Evolutionary conservation across 2,888 invertebrate species (phyloP).

Genomic region (Blomia tropicalis): DNA sequence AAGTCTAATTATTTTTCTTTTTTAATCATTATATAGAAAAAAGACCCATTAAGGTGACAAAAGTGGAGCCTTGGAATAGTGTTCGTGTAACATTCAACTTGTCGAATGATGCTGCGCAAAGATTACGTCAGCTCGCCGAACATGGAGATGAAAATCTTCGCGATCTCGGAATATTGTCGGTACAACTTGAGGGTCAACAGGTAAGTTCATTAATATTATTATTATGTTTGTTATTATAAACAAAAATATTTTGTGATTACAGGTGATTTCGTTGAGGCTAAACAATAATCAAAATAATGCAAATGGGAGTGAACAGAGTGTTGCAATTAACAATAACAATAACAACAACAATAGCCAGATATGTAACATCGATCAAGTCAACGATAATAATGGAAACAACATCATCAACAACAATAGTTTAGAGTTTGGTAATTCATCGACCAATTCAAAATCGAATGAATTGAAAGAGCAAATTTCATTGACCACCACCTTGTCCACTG

Average conservation of each 20-base stretch:
- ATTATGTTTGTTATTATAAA: neutral
- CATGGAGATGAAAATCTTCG: conserved; percentile 73
- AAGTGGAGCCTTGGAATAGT: conserved; percentile 94
- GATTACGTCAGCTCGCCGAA: conserved; percentile 74
- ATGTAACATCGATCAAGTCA: conserved; percentile 2
- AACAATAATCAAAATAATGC: neutral
- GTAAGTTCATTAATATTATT: conserved; percentile 30
- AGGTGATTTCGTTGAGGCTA: neutral
- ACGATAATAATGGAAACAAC: neutral
- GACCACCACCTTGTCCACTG: too few species aligned
- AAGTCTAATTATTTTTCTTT: conserved; percentile 9
- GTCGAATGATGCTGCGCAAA: conserved; percentile 82
- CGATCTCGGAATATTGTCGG: conserved; percentile 80
- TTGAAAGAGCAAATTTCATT: too few species aligned
- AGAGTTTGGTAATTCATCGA: too few species aligned
- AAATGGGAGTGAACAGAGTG: too few species aligned
- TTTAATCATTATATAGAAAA: conserved; percentile 31
- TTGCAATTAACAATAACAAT: neutral
- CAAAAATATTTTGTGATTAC: neutral
- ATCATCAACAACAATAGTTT: conserved; percentile 8
- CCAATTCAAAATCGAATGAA: too few species aligned
- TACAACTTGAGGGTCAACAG: conserved; percentile 57
- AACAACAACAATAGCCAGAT: neutral
- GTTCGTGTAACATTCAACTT: conserved; percentile 93
- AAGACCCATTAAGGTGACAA: conserved; percentile 48